Percentiles rank a stretch among this genome's conserved stretches.
phyloP scores from a whole-genome alignment of 2,888 invertebrate species.

The Lithosia quadra region DNA sequence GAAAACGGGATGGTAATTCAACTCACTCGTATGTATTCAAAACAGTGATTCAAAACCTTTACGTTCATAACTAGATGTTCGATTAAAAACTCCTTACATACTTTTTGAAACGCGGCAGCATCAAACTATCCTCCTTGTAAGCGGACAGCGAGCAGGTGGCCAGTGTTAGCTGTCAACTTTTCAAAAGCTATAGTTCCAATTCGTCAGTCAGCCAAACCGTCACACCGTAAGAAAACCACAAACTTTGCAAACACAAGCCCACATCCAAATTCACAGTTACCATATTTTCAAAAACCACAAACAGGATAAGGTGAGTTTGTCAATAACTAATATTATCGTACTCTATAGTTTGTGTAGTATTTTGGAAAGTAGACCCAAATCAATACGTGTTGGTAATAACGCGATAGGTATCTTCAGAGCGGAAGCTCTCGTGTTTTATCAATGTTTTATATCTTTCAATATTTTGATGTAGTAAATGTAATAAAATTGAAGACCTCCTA shows the following conservation, averaged over 20 bases:
- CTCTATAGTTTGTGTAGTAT: background rate
- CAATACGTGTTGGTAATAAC: background rate
- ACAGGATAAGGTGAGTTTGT: slow-evolving; percentile 4
- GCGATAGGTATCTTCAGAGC: background rate
- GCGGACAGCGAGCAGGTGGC: slow-evolving; percentile 14
- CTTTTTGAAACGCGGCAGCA: background rate
- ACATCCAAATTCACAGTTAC: slow-evolving; percentile 57
- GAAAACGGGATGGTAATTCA: background rate
- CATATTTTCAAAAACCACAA: slow-evolving; percentile 34
- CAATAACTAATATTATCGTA: background rate
- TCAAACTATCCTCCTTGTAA: slow-evolving; percentile 1
- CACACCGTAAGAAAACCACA: slow-evolving; percentile 35
- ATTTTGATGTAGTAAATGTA: background rate
- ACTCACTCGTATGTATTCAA: background rate
- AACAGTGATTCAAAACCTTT: no score
- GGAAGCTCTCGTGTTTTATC: background rate
- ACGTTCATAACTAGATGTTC: background rate
- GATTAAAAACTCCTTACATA: background rate
- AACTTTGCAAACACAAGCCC: slow-evolving; percentile 31
- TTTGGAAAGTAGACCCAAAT: slow-evolving; percentile 15
- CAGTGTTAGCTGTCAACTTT: slow-evolving; percentile 39
- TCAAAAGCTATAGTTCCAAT: slow-evolving; percentile 58
- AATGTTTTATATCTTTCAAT: background rate
- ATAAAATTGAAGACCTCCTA: background rate
- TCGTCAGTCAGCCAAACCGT: slow-evolving; percentile 55